Base-by-base conservation (phyloP, 1,140 invertebrate species). In the Dryas iulia region DNA sequence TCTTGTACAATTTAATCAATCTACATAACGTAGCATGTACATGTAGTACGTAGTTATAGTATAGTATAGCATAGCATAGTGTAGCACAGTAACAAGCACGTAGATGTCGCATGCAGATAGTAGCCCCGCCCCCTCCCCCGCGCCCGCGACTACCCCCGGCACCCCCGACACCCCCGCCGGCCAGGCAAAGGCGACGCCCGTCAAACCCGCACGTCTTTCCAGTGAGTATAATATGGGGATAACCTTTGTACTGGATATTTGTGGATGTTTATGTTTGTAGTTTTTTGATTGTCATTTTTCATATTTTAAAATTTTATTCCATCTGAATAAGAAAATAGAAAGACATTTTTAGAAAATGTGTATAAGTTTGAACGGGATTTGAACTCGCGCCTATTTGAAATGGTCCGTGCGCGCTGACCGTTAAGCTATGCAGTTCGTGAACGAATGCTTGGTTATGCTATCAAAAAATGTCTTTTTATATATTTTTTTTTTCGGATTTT, bases 71-170 rank as follows among this genome's bases (percentile, higher is more conserved):
- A 18, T 47, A 47, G 82, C 74, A 80, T 86, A 83, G 83, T 68
- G 67, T 76, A 73, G 82, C 78, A 71, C 81, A 86, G 83, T 88
- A 90, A 88, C 78, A 83, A 82, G 87, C 87, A 90, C 87, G 84
- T 90, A 90, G 86, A 70, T 84, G 76, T 87, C 81, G 86, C 86
- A 89, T 89, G 88, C 85, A 90, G 87, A 86, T 75, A 66, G 69
- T 67, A 68, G 65, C 60, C 73, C 72, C 59, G 54, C 72, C 69
- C 72, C 75, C 53, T 72, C 60, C 60, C 72, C 73, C 72, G 73
- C 56, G 56, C 39, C 59, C 61, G n/a, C 70, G 18, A 47, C 64
- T n/a, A 31, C 26, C 62, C 26, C 14, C 73, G 31, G 35, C 62
- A 59, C 47, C 68, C 57, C 35, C 59, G 65, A 58, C 76, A 76